These are phyloP conservation scores for Alces alces DNA, from an alignment of 2,113 vertebrate genomes.

Conservation along the genomic window DNA sequence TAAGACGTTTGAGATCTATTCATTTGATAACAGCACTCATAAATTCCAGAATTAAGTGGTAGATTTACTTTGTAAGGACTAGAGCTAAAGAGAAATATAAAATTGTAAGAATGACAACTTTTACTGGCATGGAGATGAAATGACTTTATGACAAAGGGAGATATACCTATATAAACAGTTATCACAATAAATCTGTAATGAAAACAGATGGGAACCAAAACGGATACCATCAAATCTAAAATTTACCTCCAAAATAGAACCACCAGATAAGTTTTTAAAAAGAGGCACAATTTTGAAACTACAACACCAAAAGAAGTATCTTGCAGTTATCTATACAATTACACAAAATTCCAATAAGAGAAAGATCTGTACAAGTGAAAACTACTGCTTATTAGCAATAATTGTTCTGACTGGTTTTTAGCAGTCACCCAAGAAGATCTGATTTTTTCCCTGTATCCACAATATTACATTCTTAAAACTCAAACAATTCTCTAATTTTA, in stretches of 20 bases:
- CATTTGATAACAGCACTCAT: neutral
- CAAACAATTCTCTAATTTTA: neutral
- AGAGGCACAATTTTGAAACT: constrained; percentile 23
- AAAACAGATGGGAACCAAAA: constrained; percentile 26
- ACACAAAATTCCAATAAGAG: neutral
- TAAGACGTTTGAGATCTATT: neutral
- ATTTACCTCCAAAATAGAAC: neutral
- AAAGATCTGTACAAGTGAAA: neutral
- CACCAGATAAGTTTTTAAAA: neutral
- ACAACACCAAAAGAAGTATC: neutral
- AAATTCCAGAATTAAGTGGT: neutral
- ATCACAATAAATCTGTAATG: neutral
- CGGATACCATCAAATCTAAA: neutral
- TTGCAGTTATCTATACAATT: neutral
- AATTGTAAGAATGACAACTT: neutral
- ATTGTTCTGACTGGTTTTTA: neutral
- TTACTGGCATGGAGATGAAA: neutral
- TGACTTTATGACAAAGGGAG: neutral
- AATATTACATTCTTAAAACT: neutral
- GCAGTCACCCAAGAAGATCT: neutral
- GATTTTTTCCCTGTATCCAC: neutral
- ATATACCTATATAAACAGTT: neutral
- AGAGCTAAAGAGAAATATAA: neutral
- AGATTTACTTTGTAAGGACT: neutral
- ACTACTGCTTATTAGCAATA: neutral